Base-by-base conservation (phyloP, 1,140 invertebrate genomes). In the Ylistrum balloti region DNA sequence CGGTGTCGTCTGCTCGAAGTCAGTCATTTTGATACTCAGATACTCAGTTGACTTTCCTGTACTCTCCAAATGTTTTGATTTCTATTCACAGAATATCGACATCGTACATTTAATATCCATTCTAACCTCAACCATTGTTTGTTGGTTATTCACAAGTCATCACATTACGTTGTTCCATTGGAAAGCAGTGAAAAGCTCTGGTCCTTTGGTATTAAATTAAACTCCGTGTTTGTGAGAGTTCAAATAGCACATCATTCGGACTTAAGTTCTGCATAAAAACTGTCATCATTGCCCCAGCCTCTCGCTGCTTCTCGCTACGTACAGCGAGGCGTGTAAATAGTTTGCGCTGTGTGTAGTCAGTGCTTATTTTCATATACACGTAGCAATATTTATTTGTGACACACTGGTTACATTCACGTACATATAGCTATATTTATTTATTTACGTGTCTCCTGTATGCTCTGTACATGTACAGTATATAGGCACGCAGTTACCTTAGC, bases 21-120 rank as follows among this genome's bases (percentile, higher is more conserved):
- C 56, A 28, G 56, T 28, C 56, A 74, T 74, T 74, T 74, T 74
- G n/a, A n/a, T n/a, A n/a, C n/a, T n/a, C n/a, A n/a, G n/a, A n/a
- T n/a, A n/a, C n/a, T n/a, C n/a, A n/a, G n/a, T n/a, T n/a, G 45
- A 20, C 22, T 48, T 20, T 13, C 20, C 20, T n/a, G n/a, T n/a
- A 13, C 11, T 48, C 45, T 20, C 2, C 45, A 5, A 38, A 13
- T 13, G 35, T 38, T 38, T 13, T 38, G 22, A 13, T 20, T 48
- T 48, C 11, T 48, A 48, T 20, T 48, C 45, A 48, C 20, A 13
- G 1, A 2, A 2, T 48, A 38, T 13, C n/a, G n/a, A n/a, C n/a
- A n/a, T n/a, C n/a, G n/a, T n/a, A n/a, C n/a, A n/a, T n/a, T 48
- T 2, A 17, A 48, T 28, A 28, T 74, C 56, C 56, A 74, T 74